Base-by-base conservation (phyloP, 2,888 invertebrate species). In the Alcis repandata region DNA sequence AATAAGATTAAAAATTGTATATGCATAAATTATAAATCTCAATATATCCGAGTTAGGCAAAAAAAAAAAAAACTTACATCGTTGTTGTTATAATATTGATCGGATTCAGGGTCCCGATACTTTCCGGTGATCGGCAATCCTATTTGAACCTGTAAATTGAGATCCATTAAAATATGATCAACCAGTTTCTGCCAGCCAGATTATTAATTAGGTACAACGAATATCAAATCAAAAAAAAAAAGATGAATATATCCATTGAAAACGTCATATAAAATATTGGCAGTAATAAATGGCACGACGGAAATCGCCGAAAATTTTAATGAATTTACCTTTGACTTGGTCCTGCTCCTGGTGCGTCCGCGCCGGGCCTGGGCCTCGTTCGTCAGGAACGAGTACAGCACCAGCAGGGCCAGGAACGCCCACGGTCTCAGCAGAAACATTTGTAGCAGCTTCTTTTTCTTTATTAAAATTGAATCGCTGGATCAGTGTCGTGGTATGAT, bases 1-100 rank as follows among this genome's bases (percentile, higher is more conserved):
- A n/a, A n/a, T n/a, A n/a, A n/a, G n/a, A n/a, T n/a, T n/a, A n/a
- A n/a, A n/a, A n/a, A n/a, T n/a, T n/a, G n/a, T n/a, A n/a, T n/a
- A n/a, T n/a, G n/a, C n/a, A n/a, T n/a, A n/a, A n/a, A n/a, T n/a
- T n/a, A n/a, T n/a, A n/a, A n/a, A n/a, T n/a, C n/a, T n/a, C n/a
- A n/a, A n/a, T n/a, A n/a, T n/a, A n/a, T n/a, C n/a, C n/a, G n/a
- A n/a, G n/a, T n/a, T n/a, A n/a, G n/a, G n/a, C n/a, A n/a, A n/a
- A n/a, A n/a, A n/a, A 22, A 56, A 38, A 7, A 17, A 0, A 15
- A 10, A 94, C 95, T 94, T 91, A 97, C 98, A 85, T 98, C 96
- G 71, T 97, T 96, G 79, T 98, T 97, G 82, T 97, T 97, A 91
- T 98, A 98, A 86, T 98, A 98, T 82, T 97, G 97, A 90, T 97